Conservation (phyloP, 2,888 invertebrate species). For the Melanchra persicariae region DNA sequence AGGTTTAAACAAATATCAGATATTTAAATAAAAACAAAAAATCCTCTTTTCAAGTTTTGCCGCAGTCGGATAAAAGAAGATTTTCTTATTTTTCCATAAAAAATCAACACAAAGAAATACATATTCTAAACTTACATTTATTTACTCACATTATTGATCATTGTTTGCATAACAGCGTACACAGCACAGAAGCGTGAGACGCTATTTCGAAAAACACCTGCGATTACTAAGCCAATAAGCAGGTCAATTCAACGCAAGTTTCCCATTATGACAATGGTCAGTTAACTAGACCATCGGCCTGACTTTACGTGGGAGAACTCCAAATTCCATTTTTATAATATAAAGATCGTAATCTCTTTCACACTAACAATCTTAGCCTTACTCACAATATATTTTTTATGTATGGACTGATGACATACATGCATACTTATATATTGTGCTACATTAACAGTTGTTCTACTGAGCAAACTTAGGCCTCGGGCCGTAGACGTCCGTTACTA, state of each 20-base stretch:
- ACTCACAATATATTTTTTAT: slow-evolving; percentile 45
- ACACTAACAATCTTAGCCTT: slow-evolving; percentile 44
- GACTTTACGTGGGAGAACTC: slow-evolving; percentile 79
- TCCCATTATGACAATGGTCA: slow-evolving; percentile 89
- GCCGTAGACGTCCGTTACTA: slow-evolving; percentile 1
- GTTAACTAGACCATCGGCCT: slow-evolving; percentile 81
- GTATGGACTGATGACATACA: slow-evolving; percentile 49
- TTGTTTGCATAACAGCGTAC: slow-evolving; percentile 72
- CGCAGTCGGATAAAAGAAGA: no score
- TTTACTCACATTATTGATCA: slow-evolving; percentile 46
- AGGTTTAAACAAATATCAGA: slow-evolving; percentile 4
- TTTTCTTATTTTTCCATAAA: no score
- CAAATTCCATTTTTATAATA: slow-evolving; percentile 68
- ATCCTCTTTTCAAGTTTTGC: no score
- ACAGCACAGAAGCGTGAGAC: slow-evolving; percentile 82
- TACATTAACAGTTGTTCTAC: slow-evolving; percentile 10
- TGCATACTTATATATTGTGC: slow-evolving; percentile 26
- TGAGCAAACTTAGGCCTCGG: slow-evolving; percentile 2
- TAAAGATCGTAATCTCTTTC: slow-evolving; percentile 64
- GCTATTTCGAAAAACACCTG: slow-evolving; percentile 84
- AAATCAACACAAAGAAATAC: no score
- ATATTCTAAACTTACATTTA: neutral
- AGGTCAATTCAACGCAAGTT: slow-evolving; percentile 83
- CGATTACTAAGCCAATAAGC: slow-evolving; percentile 83
- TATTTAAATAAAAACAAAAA: neutral